Evolutionary conservation across 2,113 vertebrate genomes (phyloP).

Genomic region (Brachyhypopomus gauderio): DNA sequence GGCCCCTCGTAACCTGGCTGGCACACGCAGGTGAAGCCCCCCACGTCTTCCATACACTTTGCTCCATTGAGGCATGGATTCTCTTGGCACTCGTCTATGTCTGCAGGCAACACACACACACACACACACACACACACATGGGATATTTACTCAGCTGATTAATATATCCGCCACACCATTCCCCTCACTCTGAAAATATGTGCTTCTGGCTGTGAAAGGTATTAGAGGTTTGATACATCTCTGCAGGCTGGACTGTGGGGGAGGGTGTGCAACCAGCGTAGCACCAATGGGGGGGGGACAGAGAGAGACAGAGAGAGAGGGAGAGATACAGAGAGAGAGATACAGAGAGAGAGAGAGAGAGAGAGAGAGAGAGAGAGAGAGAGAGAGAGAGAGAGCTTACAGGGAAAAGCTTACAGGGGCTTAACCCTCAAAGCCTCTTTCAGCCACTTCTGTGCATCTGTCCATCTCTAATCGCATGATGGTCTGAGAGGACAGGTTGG

Average conservation of each 20-base stretch:
- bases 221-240: constrained; percentile 71
- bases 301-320: constrained; percentile 14
- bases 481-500: not conserved
- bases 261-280: constrained; percentile 52
- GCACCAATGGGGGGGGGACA: constrained; percentile 31
- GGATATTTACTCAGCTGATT: constrained; percentile 80
- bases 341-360: not conserved
- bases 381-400: constrained; percentile 11
- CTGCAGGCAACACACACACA: constrained; percentile 62
- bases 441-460: not conserved
- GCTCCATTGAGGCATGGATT: constrained; percentile 71
- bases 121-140: constrained; percentile 55
- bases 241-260: constrained; percentile 67
- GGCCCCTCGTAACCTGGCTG: constrained; percentile 70
- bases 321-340: not conserved
- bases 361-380: not conserved
- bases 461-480: not conserved
- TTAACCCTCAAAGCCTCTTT: constrained; percentile 11
- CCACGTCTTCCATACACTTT: constrained; percentile 68
- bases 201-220: constrained; percentile 74
- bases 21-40: constrained; percentile 75
- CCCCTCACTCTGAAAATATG: constrained; percentile 75
- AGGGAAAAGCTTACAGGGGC: no score
- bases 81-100: constrained; percentile 75
- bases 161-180: constrained; percentile 73